Conservation (phyloP, 2,888 invertebrate genomes). For the Caenorhabditis drosophilae region DNA sequence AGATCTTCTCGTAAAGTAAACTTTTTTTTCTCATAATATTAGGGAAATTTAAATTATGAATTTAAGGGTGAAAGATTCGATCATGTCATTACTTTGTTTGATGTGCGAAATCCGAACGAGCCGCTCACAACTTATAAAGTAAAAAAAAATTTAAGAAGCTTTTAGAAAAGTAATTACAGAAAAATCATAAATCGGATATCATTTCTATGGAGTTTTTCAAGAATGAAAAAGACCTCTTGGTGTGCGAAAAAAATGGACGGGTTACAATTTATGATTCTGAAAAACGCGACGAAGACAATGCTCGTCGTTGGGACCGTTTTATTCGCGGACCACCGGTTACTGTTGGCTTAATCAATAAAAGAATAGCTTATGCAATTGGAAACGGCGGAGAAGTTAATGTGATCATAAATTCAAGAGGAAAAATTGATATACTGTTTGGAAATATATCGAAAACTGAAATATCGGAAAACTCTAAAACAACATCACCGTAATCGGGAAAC, state of each 20-base stretch:
- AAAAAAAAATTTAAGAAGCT: background rate
- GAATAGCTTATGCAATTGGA: constrained; percentile 17
- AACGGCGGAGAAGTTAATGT: constrained; percentile 7
- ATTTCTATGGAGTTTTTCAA: background rate
- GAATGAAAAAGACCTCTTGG: background rate
- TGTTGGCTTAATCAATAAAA: constrained; percentile 27
- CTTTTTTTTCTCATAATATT: too few species aligned
- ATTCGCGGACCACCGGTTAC: constrained; percentile 16
- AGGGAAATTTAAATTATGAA: too few species aligned
- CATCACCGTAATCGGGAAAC: constrained; percentile 18
- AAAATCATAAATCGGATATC: background rate
- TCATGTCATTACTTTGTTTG: constrained; percentile 38
- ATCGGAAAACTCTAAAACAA: background rate
- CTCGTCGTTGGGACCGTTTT: constrained; percentile 19
- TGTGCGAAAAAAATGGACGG: background rate
- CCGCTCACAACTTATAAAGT: constrained; percentile 36
- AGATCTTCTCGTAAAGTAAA: constrained; percentile 22
- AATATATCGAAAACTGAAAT: background rate
- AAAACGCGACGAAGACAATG: constrained; percentile 29
- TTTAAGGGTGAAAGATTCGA: constrained; percentile 18
- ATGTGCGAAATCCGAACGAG: constrained; percentile 24
- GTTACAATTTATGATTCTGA: constrained; percentile 12
- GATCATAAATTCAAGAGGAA: constrained; percentile 14
- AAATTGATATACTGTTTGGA: constrained; percentile 22
- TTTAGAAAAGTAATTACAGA: too few species aligned